Percentiles rank a stretch among this genome's conserved stretches.
These are phyloP conservation scores for Muscina levida DNA, from an alignment of 2,888 invertebrate genomes.

Conservation along the genomic window DNA sequence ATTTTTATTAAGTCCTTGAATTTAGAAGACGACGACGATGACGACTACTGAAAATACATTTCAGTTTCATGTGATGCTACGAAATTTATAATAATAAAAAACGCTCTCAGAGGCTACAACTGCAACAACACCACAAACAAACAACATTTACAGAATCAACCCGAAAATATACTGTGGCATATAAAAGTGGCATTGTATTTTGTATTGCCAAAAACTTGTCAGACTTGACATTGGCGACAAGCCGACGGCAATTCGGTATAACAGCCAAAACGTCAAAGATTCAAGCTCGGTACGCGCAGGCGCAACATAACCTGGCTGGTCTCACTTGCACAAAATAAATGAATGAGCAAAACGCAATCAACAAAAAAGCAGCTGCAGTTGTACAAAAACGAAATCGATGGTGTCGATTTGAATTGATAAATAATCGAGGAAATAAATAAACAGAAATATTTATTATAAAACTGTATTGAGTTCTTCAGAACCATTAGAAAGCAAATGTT, in stretches of 20 bases:
- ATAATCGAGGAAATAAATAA: too few relatives aligned
- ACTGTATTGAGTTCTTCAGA: too few relatives aligned
- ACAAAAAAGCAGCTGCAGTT: conserved; percentile 37
- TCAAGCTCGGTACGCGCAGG: conserved; percentile 49
- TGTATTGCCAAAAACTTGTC: conserved; percentile 63
- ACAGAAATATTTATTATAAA: too few relatives aligned
- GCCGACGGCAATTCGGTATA: conserved; percentile 59
- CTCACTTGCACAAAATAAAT: too few relatives aligned
- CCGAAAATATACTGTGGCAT: conserved; percentile 6
- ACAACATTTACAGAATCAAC: background rate
- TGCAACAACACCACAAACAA: conserved; percentile 14
- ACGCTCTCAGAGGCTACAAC: conserved; percentile 32
- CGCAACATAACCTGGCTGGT: conserved; percentile 37
- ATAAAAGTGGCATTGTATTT: background rate
- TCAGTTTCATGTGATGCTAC: background rate
- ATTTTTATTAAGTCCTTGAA: conserved; percentile 61
- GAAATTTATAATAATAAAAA: background rate
- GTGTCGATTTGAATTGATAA: conserved; percentile 27
- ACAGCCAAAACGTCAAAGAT: conserved; percentile 41
- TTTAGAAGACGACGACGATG: conserved; percentile 42
- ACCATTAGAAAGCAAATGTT: too few relatives aligned
- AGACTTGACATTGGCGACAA: conserved; percentile 66
- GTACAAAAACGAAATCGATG: conserved; percentile 23
- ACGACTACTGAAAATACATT: background rate
- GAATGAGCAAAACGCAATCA: conserved; percentile 5